phyloP scores from a whole-genome alignment of 2,113 vertebrate species.

The Daubentonia madagascariensis region DNA sequence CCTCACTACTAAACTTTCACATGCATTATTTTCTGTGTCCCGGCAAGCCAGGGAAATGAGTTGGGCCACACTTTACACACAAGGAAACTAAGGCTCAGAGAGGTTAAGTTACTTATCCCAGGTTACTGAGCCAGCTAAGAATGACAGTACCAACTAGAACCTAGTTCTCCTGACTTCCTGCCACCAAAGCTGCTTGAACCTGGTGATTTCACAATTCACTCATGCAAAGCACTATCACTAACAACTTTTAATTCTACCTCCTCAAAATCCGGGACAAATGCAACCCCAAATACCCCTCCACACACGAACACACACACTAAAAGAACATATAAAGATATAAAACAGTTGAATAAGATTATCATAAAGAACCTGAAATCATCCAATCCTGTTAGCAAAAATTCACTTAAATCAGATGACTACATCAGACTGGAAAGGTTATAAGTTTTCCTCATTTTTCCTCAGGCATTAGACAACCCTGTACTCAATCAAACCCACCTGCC shows the following conservation, averaged over 20 bases:
- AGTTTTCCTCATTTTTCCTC: neutral
- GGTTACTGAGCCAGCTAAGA: neutral
- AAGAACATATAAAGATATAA: neutral
- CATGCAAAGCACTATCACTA: neutral
- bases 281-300: neutral
- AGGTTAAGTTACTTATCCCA: neutral
- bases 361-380: neutral
- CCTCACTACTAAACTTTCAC: neutral
- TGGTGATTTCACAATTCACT: neutral
- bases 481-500: neutral
- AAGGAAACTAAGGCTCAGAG: constrained; percentile 7
- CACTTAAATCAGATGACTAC: neutral
- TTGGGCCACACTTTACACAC: neutral
- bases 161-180: neutral
- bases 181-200: neutral
- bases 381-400: neutral
- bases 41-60: neutral
- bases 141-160: neutral
- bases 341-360: neutral
- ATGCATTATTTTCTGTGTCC: neutral
- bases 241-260: neutral
- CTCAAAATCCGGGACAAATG: neutral
- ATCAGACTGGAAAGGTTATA: neutral
- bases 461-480: neutral
- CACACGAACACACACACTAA: neutral